Percentiles rank a stretch among this genome's conserved stretches.
Conservation (phyloP, 2,888 invertebrate genomes). For the Kryphioiulus occultus region DNA sequence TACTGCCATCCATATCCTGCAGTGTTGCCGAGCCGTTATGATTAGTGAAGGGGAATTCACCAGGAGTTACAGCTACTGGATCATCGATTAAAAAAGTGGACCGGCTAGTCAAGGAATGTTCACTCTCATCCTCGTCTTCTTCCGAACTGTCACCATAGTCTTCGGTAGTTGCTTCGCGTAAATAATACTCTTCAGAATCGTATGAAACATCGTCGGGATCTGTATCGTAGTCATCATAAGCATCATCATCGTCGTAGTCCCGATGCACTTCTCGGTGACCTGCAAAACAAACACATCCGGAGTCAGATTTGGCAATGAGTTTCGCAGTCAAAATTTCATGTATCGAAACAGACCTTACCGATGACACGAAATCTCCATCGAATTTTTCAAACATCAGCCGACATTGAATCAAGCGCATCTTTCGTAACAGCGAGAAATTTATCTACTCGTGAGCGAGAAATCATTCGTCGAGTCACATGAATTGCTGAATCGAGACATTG, state of each 20-base stretch:
- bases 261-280: background rate
- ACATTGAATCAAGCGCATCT: background rate
- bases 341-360: conserved; percentile 1
- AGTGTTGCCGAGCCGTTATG: background rate
- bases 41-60: background rate
- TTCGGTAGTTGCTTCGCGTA: background rate
- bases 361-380: background rate
- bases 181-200: background rate
- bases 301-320: background rate
- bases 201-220: background rate
- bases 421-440: background rate
- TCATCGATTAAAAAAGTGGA: background rate
- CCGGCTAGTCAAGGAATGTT: background rate
- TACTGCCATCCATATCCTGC: background rate
- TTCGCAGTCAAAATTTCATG: too few relatives aligned
- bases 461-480: too few relatives aligned
- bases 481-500: too few relatives aligned
- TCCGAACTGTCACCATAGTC: background rate
- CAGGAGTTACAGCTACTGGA: background rate
- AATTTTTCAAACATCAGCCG: background rate
- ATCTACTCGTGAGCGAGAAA: too few relatives aligned
- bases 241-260: background rate
- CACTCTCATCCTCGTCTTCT: background rate
- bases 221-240: background rate
- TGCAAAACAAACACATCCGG: background rate